Conservation (phyloP, 2,113 vertebrate species). For the Myotis davidii region DNA sequence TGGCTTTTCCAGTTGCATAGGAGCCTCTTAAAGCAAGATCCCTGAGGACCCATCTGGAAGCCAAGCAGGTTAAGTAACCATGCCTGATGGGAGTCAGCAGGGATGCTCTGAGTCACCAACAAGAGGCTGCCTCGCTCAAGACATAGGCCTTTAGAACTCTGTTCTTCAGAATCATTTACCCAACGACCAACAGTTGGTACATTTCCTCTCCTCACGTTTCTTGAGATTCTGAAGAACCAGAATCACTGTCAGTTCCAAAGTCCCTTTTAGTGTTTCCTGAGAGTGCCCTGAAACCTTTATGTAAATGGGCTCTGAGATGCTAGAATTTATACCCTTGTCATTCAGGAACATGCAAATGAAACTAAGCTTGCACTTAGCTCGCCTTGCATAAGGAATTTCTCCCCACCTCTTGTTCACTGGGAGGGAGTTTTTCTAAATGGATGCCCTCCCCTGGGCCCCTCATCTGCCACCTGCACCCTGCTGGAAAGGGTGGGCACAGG, state of each 20-base stretch:
- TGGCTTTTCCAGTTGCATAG: neutral
- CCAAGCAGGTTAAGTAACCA: neutral
- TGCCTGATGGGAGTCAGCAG: neutral
- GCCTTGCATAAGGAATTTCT: neutral
- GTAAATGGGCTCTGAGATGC: neutral
- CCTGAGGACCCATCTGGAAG: neutral
- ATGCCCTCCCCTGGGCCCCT: neutral
- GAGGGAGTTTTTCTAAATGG: neutral
- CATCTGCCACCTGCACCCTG: no score
- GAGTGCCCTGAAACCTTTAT: neutral
- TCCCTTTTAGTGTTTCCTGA: neutral
- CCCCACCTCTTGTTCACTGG: neutral
- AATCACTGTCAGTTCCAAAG: neutral
- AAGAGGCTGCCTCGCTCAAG: neutral
- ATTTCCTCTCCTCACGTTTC: neutral
- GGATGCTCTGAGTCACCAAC: neutral
- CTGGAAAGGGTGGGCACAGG: neutral
- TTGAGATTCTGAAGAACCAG: neutral
- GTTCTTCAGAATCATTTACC: neutral
- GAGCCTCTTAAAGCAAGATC: neutral
- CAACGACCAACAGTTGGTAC: neutral
- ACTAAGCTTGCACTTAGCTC: neutral
- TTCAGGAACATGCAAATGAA: constrained; percentile 40
- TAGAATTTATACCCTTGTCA: neutral
- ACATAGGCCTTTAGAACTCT: neutral